A percentile compares a stretch with the other conserved stretches of the same genome.
These are phyloP conservation scores for Nephotettix cincticeps DNA, from an alignment of 1,140 invertebrate species.

Conservation along the genomic window DNA sequence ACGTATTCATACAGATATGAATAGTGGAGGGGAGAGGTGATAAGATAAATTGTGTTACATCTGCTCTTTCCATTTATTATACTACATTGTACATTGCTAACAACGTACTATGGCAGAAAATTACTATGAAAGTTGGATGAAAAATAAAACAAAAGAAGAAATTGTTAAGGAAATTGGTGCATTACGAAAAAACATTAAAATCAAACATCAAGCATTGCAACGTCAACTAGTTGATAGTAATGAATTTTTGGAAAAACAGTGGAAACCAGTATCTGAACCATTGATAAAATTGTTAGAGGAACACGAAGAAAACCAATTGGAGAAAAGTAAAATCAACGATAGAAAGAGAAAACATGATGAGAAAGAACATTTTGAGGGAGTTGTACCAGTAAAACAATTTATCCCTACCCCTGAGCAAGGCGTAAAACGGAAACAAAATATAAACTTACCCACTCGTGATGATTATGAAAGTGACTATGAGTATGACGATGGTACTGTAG, in stretches of 20 bases:
- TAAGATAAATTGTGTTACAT: constrained; percentile 8
- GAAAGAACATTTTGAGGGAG: not conserved
- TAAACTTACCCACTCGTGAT: not conserved
- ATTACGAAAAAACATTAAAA: constrained; percentile 17
- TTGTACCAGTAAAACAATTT: not conserved
- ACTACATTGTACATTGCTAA: no score
- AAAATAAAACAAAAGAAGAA: constrained; percentile 5
- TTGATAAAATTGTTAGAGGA: not conserved
- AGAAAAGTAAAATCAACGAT: no score
- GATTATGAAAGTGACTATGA: constrained; percentile 11
- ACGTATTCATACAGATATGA: constrained; percentile 12
- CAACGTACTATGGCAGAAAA: no score
- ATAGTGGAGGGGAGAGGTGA: not conserved
- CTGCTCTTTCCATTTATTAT: no score
- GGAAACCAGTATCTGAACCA: not conserved
- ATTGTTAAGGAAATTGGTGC: not conserved
- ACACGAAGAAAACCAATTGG: no score
- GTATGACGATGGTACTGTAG: not conserved
- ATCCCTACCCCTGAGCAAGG: not conserved
- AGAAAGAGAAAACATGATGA: not conserved
- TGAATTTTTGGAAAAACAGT: constrained; percentile 25
- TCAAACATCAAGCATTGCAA: constrained; percentile 28
- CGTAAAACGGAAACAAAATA: not conserved
- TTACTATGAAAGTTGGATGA: no score
- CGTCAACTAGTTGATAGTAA: constrained; percentile 22